Base-by-base conservation (phyloP, 2,797 vertebrate species). In the Picus viridis region DNA sequence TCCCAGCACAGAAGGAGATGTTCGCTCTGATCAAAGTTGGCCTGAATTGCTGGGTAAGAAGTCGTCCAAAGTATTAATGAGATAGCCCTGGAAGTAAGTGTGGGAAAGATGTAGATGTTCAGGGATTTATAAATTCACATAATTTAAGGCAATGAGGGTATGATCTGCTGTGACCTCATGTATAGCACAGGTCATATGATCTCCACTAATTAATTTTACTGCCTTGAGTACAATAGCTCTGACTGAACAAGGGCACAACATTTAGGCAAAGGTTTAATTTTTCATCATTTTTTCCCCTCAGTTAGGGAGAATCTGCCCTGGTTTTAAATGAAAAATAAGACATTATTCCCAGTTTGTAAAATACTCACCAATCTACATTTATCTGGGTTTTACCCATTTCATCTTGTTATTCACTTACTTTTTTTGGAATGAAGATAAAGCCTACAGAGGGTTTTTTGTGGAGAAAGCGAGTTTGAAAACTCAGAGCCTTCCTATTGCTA, bases 131-230 rank as follows among this genome's bases (percentile, higher is more conserved):
- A 73, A 87, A 76, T 77, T 92, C 72, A 51, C 62, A 34, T 86
- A 53, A 68, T 93, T 92, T 92, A 90, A 71, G 76, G 51, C 64
- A 58, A 30, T 32, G 88, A 95, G 89, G 93, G 51, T 89, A 39
- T 86, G 89, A 90, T 88, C 74, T 82, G 53, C 74, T 64, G 20
- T 93, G 94, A 86, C 91, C 88, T 88, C 47, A 64, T 84, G 51
- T 59, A 64, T 86, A 71, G 81, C 43, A 68, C 72, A 94, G 79
- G 49, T 61, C 64, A 11, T 19, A 22, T 74, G 32, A 93, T 82
- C 72, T 90, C 59, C 58, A 26, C 91, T 94, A 95, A 95, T 95
- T 94, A 96, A 86, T 84, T 93, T 81, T n/a, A 68, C 43, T 91
- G 80, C 72, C 89, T 77, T 19, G 57, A 93, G 58, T 74, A 86